Percentiles rank a stretch among this genome's conserved stretches.
Evolutionary conservation across 2,888 invertebrate species (phyloP).

Genomic region (Habroteleia sp.): DNA sequence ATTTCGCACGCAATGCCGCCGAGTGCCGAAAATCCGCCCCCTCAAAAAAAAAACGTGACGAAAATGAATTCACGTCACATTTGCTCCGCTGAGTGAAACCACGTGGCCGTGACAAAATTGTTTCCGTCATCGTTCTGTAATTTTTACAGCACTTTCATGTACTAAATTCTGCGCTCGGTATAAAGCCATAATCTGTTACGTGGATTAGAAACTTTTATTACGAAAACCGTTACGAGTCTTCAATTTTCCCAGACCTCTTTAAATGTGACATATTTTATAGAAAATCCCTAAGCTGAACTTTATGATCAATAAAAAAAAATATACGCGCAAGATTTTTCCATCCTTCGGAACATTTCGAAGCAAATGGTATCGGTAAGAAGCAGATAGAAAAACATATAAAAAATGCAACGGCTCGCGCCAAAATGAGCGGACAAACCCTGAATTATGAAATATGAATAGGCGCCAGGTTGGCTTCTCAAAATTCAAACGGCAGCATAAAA

Average conservation of each 20-base stretch:
- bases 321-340: conserved; percentile 16
- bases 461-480: background rate
- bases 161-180: conserved; percentile 30
- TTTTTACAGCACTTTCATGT: conserved; percentile 35
- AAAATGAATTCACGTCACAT: conserved; percentile 9
- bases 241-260: conserved; percentile 29
- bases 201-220: conserved; percentile 59
- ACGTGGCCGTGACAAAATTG: conserved; percentile 14
- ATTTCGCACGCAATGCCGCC: conserved; percentile 1
- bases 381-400: background rate
- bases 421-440: too few relatives aligned
- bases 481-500: conserved; percentile 3
- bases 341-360: background rate
- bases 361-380: conserved; percentile 5
- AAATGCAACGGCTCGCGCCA: background rate
- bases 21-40: too few relatives aligned
- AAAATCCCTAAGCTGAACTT: conserved; percentile 39
- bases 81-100: conserved; percentile 1
- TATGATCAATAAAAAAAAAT: conserved; percentile 40
- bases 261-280: conserved; percentile 47
- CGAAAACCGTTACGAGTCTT: conserved; percentile 31
- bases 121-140: conserved; percentile 22
- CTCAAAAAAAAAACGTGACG: background rate
- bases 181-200: conserved; percentile 52
- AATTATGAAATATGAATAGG: conserved; percentile 3